Conservation (phyloP, 2,113 vertebrate species). For the Gadus macrocephalus region DNA sequence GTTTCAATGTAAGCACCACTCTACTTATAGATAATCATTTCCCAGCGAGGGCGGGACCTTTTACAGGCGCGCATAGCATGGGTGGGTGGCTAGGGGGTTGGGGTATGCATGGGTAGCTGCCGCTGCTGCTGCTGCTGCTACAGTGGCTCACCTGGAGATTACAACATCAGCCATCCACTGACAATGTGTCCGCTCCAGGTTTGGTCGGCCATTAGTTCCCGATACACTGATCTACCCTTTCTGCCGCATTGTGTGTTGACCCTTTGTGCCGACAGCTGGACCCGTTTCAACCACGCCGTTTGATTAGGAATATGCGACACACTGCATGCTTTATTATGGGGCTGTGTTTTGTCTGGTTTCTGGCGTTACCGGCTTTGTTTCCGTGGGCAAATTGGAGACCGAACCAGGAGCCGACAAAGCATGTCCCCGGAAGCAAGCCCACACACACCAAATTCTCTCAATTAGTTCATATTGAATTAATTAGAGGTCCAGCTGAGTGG, state of each 20-base stretch:
- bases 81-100: neutral
- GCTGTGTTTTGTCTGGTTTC: too few species aligned
- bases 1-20: conserved; percentile 36
- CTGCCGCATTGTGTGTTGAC: too few species aligned
- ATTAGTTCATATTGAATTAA: too few species aligned
- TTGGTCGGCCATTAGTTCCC: conserved; percentile 24
- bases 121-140: conserved; percentile 14
- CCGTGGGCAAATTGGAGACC: too few species aligned
- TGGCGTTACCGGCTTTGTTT: too few species aligned
- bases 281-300: too few species aligned
- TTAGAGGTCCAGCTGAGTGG: conserved; percentile 10
- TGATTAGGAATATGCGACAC: too few species aligned
- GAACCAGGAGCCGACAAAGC: too few species aligned
- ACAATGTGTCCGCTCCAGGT: conserved; percentile 27
- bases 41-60: conserved; percentile 1
- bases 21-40: conserved; percentile 42
- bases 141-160: conserved; percentile 61
- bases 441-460: too few species aligned
- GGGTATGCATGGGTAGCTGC: conserved; percentile 13
- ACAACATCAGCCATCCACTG: conserved; percentile 53
- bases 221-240: neutral
- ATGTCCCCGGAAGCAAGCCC: too few species aligned
- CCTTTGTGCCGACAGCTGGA: too few species aligned
- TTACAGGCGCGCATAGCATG: neutral
- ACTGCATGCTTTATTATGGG: too few species aligned